Conservation (phyloP, 2,797 vertebrate species). For the Phyllotis vaccarum region DNA sequence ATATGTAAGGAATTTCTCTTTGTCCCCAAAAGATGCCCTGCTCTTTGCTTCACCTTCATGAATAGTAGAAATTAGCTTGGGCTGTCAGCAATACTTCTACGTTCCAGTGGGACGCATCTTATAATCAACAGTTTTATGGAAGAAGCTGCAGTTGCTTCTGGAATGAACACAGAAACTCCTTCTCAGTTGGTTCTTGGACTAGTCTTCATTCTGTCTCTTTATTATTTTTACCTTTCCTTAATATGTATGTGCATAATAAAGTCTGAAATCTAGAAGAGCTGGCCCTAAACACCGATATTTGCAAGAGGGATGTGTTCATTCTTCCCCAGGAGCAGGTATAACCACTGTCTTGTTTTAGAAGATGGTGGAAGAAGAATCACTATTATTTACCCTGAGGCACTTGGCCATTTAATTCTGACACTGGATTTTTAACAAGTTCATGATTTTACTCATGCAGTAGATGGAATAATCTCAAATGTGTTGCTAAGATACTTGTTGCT, state of each 20-base stretch:
- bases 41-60: not conserved
- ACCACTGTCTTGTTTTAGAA: not conserved
- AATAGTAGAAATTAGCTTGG: not conserved
- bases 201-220: not conserved
- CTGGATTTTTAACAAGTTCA: not conserved
- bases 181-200: not conserved
- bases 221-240: not conserved
- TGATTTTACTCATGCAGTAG: not conserved
- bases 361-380: not conserved
- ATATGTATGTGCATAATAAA: not conserved
- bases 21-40: not conserved
- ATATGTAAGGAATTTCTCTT: not conserved
- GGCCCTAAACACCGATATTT: not conserved
- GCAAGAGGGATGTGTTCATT: not conserved
- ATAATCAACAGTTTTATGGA: not conserved
- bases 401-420: not conserved
- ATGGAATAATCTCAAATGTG: not conserved
- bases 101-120: not conserved
- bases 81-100: not conserved
- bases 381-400: not conserved
- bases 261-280: not conserved
- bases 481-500: not conserved
- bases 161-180: not conserved
- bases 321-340: not conserved
- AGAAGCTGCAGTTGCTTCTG: not conserved